Base-by-base conservation (phyloP, 2,797 vertebrate species). In the Ctenochaetus hawaiiensis region DNA sequence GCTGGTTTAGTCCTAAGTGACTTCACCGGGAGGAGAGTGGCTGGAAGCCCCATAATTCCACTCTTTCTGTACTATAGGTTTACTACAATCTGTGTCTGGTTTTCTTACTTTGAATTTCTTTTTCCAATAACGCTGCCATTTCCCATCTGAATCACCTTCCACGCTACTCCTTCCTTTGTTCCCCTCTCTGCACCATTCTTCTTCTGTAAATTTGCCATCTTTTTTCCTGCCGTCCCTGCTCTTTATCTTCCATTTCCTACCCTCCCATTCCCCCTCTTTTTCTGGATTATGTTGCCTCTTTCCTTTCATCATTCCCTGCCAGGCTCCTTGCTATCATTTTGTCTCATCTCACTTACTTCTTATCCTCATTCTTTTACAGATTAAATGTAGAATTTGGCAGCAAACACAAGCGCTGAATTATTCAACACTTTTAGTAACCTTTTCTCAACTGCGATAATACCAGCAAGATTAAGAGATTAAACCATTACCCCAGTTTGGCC, bases 1-100 rank as follows among this genome's bases (percentile, higher is more conserved):
- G 78, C 87, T 88, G 88, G 83, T 89, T 89, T 72, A 77, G 78
- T 89, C 85, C 87, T 83, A 84, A 89, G 86, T 87, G 85, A 88
- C 82, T 88, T 89, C 83, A 78, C 20, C 30, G 75, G 70, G 52
- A 77, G 61, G 30, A 81, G 77, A 90, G 81, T 77, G 68, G 77
- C 81, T 86, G 71, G 71, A 88, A 89, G 70, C 57, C 70, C 67
- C 65, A 70, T 89, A 79, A 85, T 87, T 85, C 79, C 72, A 57
- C 74, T 77, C 54, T 79, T 67, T 82, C 69, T 77, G 52, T 49
- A 65, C 43, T 61, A 57, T 61, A 49, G 34, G 61, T 85, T 88
- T 80, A 68, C 68, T 72, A 67, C 62, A 51, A 51, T 52, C 17
- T 8, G 13, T 82, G 66, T 72, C 83, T 76, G 70, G 87, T 77